phyloP scores from a whole-genome alignment of 2,113 vertebrate genomes.

The Vanacampus margaritifer region DNA sequence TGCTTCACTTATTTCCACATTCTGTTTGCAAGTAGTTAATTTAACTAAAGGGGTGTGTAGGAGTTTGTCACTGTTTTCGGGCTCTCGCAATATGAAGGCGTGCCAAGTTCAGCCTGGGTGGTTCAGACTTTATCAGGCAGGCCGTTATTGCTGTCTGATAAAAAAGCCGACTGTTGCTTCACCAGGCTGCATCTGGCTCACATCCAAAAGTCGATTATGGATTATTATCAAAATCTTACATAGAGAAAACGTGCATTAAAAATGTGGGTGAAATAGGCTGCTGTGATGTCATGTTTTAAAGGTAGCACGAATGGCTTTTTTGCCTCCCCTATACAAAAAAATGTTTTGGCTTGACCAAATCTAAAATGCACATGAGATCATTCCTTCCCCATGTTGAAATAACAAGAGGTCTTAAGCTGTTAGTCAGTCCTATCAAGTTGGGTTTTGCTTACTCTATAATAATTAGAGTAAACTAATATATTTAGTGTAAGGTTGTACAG shows the following conservation, averaged over 20 bases:
- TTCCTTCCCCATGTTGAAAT: background rate
- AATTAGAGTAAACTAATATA: background rate
- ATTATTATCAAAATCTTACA: background rate
- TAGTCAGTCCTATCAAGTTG: background rate
- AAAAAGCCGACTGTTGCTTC: conserved; percentile 40
- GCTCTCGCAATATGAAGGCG: background rate
- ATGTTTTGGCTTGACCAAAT: no score
- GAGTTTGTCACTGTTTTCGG: background rate
- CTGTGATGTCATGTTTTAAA: background rate
- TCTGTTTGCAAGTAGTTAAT: background rate
- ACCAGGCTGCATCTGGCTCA: conserved; percentile 1
- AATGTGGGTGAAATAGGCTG: no score
- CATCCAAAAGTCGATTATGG: background rate
- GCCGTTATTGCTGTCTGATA: conserved; percentile 49
- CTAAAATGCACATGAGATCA: background rate
- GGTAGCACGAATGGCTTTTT: background rate
- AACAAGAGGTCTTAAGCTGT: background rate
- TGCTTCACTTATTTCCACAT: background rate
- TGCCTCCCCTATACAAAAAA: background rate
- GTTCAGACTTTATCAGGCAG: conserved; percentile 47
- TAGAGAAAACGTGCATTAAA: background rate
- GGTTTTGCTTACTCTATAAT: background rate
- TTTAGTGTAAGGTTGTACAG: background rate
- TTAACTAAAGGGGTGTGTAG: background rate
- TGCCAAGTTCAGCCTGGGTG: conserved; percentile 29